Percentiles rank a stretch among this genome's conserved stretches.
Evolutionary conservation across 2,113 vertebrate species (phyloP).

Genomic region (Antechinus flavipes): DNA sequence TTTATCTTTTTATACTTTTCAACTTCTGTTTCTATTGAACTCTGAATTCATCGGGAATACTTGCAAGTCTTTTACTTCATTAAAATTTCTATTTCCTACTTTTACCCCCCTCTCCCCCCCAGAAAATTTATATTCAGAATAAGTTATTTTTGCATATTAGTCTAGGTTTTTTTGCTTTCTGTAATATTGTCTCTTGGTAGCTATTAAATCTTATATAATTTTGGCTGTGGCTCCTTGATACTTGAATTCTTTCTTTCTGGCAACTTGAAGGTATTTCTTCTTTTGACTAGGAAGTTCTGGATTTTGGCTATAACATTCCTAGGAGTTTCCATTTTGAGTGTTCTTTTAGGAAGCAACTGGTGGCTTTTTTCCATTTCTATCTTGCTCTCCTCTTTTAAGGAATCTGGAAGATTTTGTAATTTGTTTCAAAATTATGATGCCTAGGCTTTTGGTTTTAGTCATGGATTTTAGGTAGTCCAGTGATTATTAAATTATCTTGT

Average conservation of each 20-base stretch:
- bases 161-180: not conserved
- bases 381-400: not conserved
- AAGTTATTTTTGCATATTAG: not conserved
- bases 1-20: no score
- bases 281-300: no score
- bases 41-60: not conserved
- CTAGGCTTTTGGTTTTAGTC: not conserved
- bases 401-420: not conserved
- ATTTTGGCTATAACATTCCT: not conserved
- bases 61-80: not conserved
- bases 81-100: not conserved
- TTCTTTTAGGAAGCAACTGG: not conserved
- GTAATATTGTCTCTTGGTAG: not conserved
- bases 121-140: not conserved
- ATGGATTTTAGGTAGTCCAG: not conserved
- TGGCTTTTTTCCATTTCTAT: not conserved
- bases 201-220: not conserved
- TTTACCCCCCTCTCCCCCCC: no score
- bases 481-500: not conserved
- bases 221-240: not conserved
- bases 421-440: not conserved
- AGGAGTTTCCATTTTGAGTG: not conserved
- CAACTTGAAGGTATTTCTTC: no score
- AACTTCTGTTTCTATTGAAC: no score
- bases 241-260: no score